Base-by-base conservation (phyloP, 2,113 vertebrate species). In the Toxotes jaculatrix region DNA sequence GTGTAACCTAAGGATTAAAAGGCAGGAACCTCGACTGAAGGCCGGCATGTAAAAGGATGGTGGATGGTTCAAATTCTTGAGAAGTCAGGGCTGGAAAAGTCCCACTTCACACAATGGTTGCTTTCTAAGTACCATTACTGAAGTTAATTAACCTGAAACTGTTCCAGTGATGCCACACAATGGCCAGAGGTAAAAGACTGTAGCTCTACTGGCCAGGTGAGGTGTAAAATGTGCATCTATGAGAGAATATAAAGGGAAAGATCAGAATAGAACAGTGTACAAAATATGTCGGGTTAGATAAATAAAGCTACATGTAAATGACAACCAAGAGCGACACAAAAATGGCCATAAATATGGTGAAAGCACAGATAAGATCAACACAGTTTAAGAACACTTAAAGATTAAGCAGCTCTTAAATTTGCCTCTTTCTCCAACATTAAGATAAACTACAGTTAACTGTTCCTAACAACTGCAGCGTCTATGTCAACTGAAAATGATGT, bases 131-230 rank as follows among this genome's bases (percentile, higher is more conserved):
- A 60, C 67, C 12, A 70, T 81, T 79, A 63, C 42, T 47, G 43
- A 72, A 77, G 40, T 89, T 68, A 86, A 89, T 88, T 91, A 85
- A 87, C 72, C 27, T 77, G 51, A 56, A 87, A 72, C 56, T 59
- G 73, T 77, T 80, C 55, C 32, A 49, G 5, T 55, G n/a, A 38
- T 56, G 49, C 67, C 43, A 23, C 70, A 83, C 71, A 56, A 72
- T 74, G 71, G 71, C 61, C 60, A 77, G 47, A 47, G 62, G 64
- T 66, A 36, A 71, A 74, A 61, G 40, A 70, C 38, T 55, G 38
- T 19, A 17, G 51, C 76, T 80, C 45, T 19, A 12, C 16, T 21
- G 4, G 64, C 60, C 67, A 71, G 56, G 32, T 83, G 49, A 38
- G 68, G 4, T 42, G 21, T 36, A 3, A 59, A 77, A 65, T 67